phyloP scores from a whole-genome alignment of 2,113 vertebrate genomes.

The Toxostoma redivivum region DNA sequence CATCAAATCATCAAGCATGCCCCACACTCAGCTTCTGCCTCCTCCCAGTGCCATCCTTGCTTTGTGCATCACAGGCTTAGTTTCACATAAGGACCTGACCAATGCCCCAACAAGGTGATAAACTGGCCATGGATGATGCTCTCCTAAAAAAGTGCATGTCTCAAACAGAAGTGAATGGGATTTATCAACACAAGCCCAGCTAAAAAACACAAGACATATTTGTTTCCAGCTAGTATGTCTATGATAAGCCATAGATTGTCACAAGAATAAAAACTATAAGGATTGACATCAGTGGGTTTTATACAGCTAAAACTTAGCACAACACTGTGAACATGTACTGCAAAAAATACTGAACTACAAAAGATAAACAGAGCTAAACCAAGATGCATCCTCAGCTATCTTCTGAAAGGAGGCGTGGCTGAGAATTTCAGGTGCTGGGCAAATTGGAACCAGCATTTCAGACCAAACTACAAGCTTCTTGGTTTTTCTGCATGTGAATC shows the following conservation, averaged over 20 bases:
- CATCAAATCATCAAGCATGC: background rate
- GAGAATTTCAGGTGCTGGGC: background rate
- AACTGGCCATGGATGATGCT: background rate
- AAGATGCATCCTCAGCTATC: background rate
- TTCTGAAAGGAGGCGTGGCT: background rate
- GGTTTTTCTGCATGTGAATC: background rate
- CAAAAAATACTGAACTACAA: background rate
- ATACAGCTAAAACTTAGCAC: background rate
- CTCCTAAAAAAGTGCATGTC: background rate
- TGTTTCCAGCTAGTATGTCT: background rate
- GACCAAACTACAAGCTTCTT: background rate
- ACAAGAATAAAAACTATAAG: background rate
- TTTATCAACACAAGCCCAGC: background rate
- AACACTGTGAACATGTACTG: background rate
- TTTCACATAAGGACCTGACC: background rate
- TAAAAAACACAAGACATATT: background rate
- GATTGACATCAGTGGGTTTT: background rate
- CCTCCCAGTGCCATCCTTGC: background rate
- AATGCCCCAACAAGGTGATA: background rate
- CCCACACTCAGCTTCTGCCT: background rate
- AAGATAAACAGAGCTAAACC: background rate
- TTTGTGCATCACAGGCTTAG: background rate
- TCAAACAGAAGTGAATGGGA: background rate
- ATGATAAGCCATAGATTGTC: background rate
- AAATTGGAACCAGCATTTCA: conserved; percentile 24